These are phyloP conservation scores for Agelastica alni DNA, from an alignment of 2,888 invertebrate genomes.

Conservation along the genomic window DNA sequence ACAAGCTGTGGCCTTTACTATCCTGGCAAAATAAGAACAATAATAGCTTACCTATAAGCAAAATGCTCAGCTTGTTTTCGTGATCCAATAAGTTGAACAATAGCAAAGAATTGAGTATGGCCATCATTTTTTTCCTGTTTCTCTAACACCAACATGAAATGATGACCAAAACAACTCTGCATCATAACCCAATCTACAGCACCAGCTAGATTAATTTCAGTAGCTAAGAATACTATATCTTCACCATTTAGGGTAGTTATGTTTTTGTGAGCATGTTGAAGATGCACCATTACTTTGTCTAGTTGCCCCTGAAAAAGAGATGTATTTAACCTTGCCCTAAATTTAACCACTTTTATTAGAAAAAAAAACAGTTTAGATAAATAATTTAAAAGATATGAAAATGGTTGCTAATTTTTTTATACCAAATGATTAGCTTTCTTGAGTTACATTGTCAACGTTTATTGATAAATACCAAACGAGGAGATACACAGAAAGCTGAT, in stretches of 20 bases:
- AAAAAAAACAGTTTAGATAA: too few species aligned
- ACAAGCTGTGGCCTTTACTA: too few species aligned
- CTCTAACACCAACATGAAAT: conserved; percentile 99
- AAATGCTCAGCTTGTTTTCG: conserved; percentile 99
- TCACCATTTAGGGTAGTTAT: conserved; percentile 98
- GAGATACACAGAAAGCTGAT: too few species aligned
- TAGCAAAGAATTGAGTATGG: conserved; percentile 95
- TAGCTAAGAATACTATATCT: conserved; percentile 99
- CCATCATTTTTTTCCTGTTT: conserved; percentile 98
- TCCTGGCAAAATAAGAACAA: not conserved
- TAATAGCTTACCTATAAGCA: conserved; percentile 75
- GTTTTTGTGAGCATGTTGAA: conserved; percentile 96
- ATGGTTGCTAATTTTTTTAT: too few species aligned
- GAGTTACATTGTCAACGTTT: too few species aligned
- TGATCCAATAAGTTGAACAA: conserved; percentile 98
- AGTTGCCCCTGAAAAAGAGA: conserved; percentile 73
- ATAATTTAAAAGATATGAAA: too few species aligned
- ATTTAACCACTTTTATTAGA: too few species aligned
- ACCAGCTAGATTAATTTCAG: conserved; percentile 98
- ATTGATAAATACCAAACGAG: too few species aligned
- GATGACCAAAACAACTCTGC: conserved; percentile 99
- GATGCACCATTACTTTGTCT: conserved; percentile 98
- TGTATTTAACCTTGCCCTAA: too few species aligned
- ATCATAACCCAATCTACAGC: conserved; percentile 99
- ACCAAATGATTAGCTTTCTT: too few species aligned